A percentile compares a stretch with the other conserved stretches of the same genome.
Conservation (phyloP, 2,113 vertebrate genomes). For the Alaudala cheleensis region DNA sequence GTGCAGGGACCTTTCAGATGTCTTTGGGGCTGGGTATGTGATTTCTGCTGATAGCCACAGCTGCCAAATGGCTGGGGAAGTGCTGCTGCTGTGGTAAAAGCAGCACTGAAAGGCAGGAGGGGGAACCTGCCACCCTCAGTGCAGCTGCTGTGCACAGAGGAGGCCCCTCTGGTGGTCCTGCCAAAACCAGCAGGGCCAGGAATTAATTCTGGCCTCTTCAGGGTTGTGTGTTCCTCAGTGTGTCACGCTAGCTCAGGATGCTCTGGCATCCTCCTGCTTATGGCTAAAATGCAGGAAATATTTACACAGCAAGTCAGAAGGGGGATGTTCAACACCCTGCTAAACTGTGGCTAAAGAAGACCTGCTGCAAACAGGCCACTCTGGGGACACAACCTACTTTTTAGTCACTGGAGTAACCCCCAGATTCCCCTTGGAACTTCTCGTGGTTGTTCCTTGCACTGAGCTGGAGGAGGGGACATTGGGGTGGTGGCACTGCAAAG, state of each 20-base stretch:
- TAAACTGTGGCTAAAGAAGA: neutral
- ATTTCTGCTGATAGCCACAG: neutral
- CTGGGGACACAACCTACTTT: neutral
- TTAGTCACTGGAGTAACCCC: neutral
- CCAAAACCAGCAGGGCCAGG: neutral
- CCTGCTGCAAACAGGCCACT: neutral
- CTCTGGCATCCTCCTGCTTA: neutral
- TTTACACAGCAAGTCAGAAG: neutral
- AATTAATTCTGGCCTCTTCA: neutral
- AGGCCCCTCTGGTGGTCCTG: neutral
- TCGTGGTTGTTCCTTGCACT: neutral
- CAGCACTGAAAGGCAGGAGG: neutral
- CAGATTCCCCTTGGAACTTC: neutral
- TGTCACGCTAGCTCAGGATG: neutral
- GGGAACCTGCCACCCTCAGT: neutral
- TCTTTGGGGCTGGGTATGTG: neutral
- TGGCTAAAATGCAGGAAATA: neutral
- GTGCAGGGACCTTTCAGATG: neutral
- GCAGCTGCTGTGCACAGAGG: neutral
- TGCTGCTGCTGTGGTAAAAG: neutral
- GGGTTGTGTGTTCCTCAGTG: neutral
- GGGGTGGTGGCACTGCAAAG: neutral
- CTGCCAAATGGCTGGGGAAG: neutral
- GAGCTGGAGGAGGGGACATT: neutral
- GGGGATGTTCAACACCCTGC: neutral